Base-by-base conservation (phyloP, 1,140 invertebrate species). In the Eurosta solidaginis region DNA sequence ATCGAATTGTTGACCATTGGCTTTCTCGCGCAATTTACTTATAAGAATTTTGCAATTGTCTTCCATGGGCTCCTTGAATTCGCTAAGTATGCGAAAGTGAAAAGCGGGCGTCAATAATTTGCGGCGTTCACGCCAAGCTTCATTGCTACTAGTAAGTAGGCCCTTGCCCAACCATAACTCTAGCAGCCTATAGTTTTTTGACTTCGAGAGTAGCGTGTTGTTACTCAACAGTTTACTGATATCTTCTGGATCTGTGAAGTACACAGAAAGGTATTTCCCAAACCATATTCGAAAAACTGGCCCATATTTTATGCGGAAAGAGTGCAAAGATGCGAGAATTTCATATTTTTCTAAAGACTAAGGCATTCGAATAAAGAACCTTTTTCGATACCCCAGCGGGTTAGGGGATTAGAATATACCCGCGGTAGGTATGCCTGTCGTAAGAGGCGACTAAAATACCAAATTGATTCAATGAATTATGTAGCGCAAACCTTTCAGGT, bases 71-170 rank as follows among this genome's bases (percentile, higher is more conserved):
- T 91, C 88, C 27, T 94, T 82, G 86, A 96, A 97, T 82, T 95
- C 91, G 80, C 93, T 90, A 0, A 97, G 88, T 77, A 97, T 95
- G 81, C 94, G 93, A 85, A 97, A 97, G 87, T 98, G 96, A 88
- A 98, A 98, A 1, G 95, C 92, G 1, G 96, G 95, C 0, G 96
- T 97, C 1, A 98, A 85, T 45, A 97, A 89, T 88, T 95, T 96
- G 75, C 96, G 89, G n/a, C 95, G 89, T 0, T 85, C 82, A 59
- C 92, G 91, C 96, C 96, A 98, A 88, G 95, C 95, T 12, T 88
- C 87, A 49, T 94, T 95, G 59, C 87, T 76, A 78, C 91, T 92
- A 1, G 91, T 92, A 0, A 94, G 83, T 9, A 95, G 87, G 17
- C 93, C 93, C 29, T 89, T 90, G 17, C 90, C 89, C 27, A 95